A percentile compares a stretch with the other conserved stretches of the same genome.
phyloP scores from a whole-genome alignment of 2,888 invertebrate species.

The Erebia palarica region DNA sequence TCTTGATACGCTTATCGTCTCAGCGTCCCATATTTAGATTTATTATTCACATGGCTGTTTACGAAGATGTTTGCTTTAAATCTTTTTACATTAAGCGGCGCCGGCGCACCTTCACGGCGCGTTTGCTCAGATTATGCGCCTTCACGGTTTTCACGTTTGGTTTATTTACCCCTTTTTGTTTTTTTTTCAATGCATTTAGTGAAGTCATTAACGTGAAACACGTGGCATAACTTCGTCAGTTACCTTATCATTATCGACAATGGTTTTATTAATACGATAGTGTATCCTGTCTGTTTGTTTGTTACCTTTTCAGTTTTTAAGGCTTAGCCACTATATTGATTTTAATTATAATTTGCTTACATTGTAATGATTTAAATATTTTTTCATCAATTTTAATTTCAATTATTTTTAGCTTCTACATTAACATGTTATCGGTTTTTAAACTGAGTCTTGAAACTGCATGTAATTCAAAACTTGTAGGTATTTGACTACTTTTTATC shows the following conservation, averaged over 20 bases:
- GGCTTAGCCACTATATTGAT: too few relatives aligned
- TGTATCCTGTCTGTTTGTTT: not conserved
- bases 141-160: slow-evolving; percentile 59
- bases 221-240: not conserved
- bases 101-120: slow-evolving; percentile 59
- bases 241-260: not conserved
- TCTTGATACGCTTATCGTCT: not conserved
- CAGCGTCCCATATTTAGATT: slow-evolving; percentile 35
- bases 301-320: not conserved
- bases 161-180: slow-evolving; percentile 48
- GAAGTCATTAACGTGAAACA: slow-evolving; percentile 6
- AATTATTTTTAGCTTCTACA: too few relatives aligned
- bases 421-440: too few relatives aligned
- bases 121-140: slow-evolving; percentile 56
- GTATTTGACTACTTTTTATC: not conserved
- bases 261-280: not conserved
- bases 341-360: too few relatives aligned
- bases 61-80: slow-evolving; percentile 32
- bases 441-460: too few relatives aligned
- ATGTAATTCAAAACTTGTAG: too few relatives aligned
- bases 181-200: not conserved
- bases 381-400: too few relatives aligned
- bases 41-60: slow-evolving; percentile 46
- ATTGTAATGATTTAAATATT: too few relatives aligned
- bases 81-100: slow-evolving; percentile 49